phyloP scores from a whole-genome alignment of 1,140 invertebrate species.

The Drosophila virilis region DNA sequence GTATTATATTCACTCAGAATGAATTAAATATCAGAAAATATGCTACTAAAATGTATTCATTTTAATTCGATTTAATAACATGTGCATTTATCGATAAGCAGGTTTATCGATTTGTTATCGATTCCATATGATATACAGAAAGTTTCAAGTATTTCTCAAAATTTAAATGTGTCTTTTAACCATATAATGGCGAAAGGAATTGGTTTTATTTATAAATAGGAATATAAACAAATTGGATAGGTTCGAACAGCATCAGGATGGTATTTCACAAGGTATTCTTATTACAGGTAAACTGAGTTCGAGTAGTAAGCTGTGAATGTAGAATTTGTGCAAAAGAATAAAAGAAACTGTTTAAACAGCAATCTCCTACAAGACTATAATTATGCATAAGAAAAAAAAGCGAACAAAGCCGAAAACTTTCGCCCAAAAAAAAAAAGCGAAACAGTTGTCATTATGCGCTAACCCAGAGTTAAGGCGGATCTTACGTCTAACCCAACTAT shows the following conservation, averaged over 20 bases:
- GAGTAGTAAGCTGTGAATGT: constrained; percentile 60
- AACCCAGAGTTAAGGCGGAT: constrained; percentile 61
- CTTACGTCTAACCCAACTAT: constrained; percentile 47
- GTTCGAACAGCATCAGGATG: neutral
- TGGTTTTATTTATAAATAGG: neutral
- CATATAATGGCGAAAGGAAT: too few species aligned
- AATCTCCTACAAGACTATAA: constrained; percentile 57
- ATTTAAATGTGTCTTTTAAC: too few species aligned
- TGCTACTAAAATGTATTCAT: too few species aligned
- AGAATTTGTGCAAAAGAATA: constrained; percentile 29
- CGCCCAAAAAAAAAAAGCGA: constrained; percentile 54
- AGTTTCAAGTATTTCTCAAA: too few species aligned
- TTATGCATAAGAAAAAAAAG: constrained; percentile 46
- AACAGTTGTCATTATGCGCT: constrained; percentile 74
- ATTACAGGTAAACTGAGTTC: constrained; percentile 60
- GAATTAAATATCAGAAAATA: too few species aligned
- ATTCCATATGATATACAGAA: too few species aligned
- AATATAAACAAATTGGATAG: constrained; percentile 22
- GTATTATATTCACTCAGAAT: too few species aligned
- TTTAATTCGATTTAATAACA: too few species aligned
- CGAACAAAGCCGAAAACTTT: constrained; percentile 54
- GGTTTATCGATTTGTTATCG: too few species aligned
- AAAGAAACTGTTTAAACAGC: constrained; percentile 38
- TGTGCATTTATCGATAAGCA: too few species aligned
- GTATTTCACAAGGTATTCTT: neutral